Percentiles rank a stretch among this genome's conserved stretches.
phyloP scores from a whole-genome alignment of 2,113 vertebrate genomes.

The Halichoerus grypus region DNA sequence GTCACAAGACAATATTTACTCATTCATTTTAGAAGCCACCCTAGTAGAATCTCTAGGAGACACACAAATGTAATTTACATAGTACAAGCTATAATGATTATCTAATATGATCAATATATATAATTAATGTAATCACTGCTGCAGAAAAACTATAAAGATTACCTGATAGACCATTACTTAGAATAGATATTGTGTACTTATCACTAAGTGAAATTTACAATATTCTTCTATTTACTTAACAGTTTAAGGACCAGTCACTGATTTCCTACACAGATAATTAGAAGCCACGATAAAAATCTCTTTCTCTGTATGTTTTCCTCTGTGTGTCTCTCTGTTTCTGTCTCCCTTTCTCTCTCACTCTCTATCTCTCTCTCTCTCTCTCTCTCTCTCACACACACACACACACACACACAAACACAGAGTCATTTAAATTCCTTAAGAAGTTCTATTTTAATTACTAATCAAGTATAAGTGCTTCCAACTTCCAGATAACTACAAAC shows the following conservation, averaged over 20 bases:
- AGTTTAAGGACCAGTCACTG: background rate
- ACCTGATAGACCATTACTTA: background rate
- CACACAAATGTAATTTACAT: background rate
- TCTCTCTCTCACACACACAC: background rate
- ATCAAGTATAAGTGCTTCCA: background rate
- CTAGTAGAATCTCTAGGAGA: background rate
- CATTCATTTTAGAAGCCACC: background rate
- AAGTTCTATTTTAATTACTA: slow-evolving; percentile 50
- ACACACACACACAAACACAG: background rate
- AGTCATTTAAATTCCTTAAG: background rate
- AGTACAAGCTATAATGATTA: background rate
- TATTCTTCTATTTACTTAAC: background rate
- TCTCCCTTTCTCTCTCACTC: background rate
- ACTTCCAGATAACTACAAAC: background rate
- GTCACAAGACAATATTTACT: background rate
- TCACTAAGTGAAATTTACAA: background rate
- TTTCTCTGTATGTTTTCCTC: background rate
- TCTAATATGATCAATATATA: background rate
- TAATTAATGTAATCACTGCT: background rate
- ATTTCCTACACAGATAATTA: background rate
- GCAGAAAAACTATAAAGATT: background rate
- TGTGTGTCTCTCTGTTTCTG: background rate
- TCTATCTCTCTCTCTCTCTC: background rate
- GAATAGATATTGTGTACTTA: background rate
- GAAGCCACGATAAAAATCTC: background rate